Conservation (phyloP, 1,140 invertebrate genomes). For the Stratiolaelaps scimitus region DNA sequence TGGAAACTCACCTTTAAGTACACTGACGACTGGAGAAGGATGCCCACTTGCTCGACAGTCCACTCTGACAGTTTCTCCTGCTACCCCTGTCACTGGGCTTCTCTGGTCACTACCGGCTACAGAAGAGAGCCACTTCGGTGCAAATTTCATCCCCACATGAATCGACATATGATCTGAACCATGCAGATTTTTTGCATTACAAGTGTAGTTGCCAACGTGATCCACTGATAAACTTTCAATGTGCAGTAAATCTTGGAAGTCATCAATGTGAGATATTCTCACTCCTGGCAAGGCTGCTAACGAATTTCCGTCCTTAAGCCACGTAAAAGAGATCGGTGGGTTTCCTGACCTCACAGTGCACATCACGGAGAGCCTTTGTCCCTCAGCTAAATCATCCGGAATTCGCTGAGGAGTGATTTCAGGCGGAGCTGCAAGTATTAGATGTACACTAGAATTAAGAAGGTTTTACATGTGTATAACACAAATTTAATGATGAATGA, state of each 20-base stretch:
- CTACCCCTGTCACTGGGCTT: not conserved
- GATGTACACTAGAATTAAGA: not conserved
- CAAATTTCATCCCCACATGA: constrained; percentile 3
- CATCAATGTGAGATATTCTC: constrained; percentile 26
- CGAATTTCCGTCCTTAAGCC: constrained; percentile 49
- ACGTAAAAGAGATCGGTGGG: constrained; percentile 44
- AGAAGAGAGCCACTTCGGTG: not conserved
- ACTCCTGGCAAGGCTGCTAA: constrained; percentile 36
- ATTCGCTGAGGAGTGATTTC: not conserved
- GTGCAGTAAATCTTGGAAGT: constrained; percentile 13
- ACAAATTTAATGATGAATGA: not conserved
- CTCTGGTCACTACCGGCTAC: not conserved
- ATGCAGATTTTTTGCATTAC: constrained; percentile 34
- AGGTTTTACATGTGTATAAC: not conserved
- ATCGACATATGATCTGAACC: constrained; percentile 28
- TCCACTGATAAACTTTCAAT: constrained; percentile 20
- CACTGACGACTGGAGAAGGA: no score
- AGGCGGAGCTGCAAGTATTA: not conserved
- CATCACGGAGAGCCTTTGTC: constrained; percentile 39
- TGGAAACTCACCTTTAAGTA: no score
- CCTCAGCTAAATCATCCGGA: constrained; percentile 19
- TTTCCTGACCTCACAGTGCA: constrained; percentile 43
- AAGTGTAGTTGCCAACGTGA: constrained; percentile 37
- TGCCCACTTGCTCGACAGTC: constrained; percentile 8
- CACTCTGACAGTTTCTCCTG: not conserved